Evolutionary conservation across 37 sponge, comb jelly and placozoan genomes (phyloP).

Genomic region (Dysidea cf. avara): DNA sequence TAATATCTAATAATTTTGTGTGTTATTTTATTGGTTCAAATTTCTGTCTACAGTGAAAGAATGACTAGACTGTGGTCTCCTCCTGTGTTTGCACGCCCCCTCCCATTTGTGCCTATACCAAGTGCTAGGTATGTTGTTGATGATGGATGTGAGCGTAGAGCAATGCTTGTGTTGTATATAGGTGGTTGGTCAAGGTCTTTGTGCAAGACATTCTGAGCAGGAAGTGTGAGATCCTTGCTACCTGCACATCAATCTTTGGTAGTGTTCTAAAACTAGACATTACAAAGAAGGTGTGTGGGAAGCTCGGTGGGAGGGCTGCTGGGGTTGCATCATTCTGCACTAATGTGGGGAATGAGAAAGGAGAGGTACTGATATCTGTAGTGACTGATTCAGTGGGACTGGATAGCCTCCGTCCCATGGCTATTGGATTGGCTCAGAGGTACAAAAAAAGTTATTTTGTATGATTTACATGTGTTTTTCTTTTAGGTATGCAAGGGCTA

Average conservation of each 20-base stretch:
- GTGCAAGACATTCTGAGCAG: constrained; percentile 29
- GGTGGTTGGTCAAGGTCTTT: constrained; percentile 26
- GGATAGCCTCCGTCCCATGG: neutral
- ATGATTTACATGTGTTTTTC: too few relatives aligned
- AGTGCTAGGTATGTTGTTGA: too few relatives aligned
- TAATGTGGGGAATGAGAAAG: constrained; percentile 61
- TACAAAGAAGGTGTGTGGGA: constrained; percentile 49
- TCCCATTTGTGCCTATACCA: too few relatives aligned
- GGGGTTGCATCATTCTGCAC: constrained; percentile 44
- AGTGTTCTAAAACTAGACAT: constrained; percentile 45
- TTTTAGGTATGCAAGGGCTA: constrained; percentile 12
- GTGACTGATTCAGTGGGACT: constrained; percentile 27
- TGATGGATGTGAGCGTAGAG: neutral
- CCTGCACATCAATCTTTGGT: constrained; percentile 29
- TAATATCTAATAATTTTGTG: too few relatives aligned
- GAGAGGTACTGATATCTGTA: constrained; percentile 44
- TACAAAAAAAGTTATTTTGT: too few relatives aligned
- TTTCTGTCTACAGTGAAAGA: too few relatives aligned
- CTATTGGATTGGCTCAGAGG: constrained; percentile 22
- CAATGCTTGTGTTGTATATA: neutral
- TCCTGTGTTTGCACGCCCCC: too few relatives aligned
- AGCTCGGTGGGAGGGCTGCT: constrained; percentile 40
- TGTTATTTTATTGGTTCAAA: too few relatives aligned
- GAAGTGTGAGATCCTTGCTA: constrained; percentile 24
- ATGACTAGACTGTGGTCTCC: too few relatives aligned